Base-by-base conservation (phyloP, 2,797 vertebrate genomes). In the Melanogrammus aeglefinus region DNA sequence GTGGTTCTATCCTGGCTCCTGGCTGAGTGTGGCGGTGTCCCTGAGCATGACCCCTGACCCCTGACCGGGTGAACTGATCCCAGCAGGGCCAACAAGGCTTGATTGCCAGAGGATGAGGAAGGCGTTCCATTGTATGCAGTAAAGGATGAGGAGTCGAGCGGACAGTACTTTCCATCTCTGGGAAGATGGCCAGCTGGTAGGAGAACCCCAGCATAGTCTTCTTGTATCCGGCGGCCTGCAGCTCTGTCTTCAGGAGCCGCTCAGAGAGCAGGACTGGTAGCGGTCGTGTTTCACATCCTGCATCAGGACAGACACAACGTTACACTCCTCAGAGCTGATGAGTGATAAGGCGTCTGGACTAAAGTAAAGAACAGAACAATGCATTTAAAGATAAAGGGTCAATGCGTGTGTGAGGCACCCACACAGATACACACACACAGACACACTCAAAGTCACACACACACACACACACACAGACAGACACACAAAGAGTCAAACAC, bases 201-300 rank as follows among this genome's bases (percentile, higher is more conserved):
- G 96, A 95, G 80, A 92, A 92, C 0, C 98, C 98, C 0, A 99
- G 92, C 96, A 99, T 93, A 10, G 96, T 96, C 74, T 94, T 90
- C 73, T 93, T 94, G 89, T 96, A 96, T 85, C 96, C 95, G 76
- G 97, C 97, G 0, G 91, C 84, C 89, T 91, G 94, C 76, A 99
- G 90, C 78, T 96, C 91, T 0, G 92, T 94, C 88, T 90, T 94
- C 84, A 96, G 85, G 41, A 99, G 91, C 35, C 93, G 94, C 87
- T 97, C 91, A 0, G 88, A 90, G 36, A 92, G 74, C 76, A 99
- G 80, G 74, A 99, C 72, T 99, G 98, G 78, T 97, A 97, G 63
- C 82, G 93, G 97, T 93, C 0, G 91, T 82, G 10, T 94, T 94
- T 94, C 47, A 95, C 87, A 2, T 95, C 94, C 98, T 99, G 91